phyloP scores from a whole-genome alignment of 2,888 invertebrate species.

The Biston betularia region DNA sequence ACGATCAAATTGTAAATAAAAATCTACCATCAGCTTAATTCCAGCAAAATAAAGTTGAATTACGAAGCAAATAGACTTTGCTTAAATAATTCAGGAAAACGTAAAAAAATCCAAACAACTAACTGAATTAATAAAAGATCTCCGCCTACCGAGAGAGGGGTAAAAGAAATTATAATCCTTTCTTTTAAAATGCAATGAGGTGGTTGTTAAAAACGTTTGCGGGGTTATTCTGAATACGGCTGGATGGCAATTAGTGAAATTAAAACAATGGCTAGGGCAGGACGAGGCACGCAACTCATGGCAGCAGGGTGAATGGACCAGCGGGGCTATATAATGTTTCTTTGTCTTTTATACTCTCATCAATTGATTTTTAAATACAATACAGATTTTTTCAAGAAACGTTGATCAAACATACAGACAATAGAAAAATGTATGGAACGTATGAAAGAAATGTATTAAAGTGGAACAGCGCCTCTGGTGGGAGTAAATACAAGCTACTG shows the following conservation, averaged over 20 bases:
- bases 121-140: slow-evolving; percentile 80
- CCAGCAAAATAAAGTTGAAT: slow-evolving; percentile 32
- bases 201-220: slow-evolving; percentile 83
- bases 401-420: too few species aligned
- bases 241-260: slow-evolving; percentile 83
- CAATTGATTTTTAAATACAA: too few species aligned
- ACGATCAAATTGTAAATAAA: slow-evolving; percentile 16
- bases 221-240: slow-evolving; percentile 81
- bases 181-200: slow-evolving; percentile 86
- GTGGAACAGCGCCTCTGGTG: too few species aligned
- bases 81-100: slow-evolving; percentile 50
- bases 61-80: slow-evolving; percentile 40
- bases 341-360: slow-evolving; percentile 7
- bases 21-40: slow-evolving; percentile 25
- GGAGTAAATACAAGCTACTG: too few species aligned
- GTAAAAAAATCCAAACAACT: slow-evolving; percentile 62
- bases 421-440: too few species aligned
- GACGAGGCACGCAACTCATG: slow-evolving; percentile 60
- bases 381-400: too few species aligned
- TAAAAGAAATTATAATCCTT: slow-evolving; percentile 83
- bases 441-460: too few species aligned
- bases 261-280: slow-evolving; percentile 79
- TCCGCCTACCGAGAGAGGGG: slow-evolving; percentile 63
- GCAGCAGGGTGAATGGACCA: slow-evolving; percentile 58
- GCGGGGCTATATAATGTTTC: slow-evolving; percentile 30